These are phyloP conservation scores for Brachyistius frenatus DNA, from an alignment of 2,113 vertebrate species.

Conservation along the genomic window DNA sequence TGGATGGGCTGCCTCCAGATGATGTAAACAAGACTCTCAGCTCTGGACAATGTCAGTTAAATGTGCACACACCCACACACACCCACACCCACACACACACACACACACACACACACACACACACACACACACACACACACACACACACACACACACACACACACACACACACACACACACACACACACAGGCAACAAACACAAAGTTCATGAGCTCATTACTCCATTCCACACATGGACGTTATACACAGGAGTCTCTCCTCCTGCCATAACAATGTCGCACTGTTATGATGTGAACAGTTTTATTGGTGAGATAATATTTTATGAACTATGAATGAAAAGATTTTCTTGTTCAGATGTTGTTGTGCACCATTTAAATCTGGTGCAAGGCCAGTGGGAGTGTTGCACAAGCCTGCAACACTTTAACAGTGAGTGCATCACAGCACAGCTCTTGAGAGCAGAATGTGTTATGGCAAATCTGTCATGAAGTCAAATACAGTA, in stretches of 20 bases:
- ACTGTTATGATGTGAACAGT: conserved; percentile 37
- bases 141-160: neutral
- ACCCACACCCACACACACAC: neutral
- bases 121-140: conserved; percentile 10
- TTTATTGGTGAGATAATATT: conserved; percentile 46
- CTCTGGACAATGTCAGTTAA: conserved; percentile 44
- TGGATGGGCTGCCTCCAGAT: conserved; percentile 51
- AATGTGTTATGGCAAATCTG: conserved; percentile 21
- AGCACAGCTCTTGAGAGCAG: conserved; percentile 20
- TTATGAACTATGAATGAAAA: conserved; percentile 33
- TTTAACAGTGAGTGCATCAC: conserved; percentile 29
- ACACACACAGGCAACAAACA: conserved; percentile 25
- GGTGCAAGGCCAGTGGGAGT: conserved; percentile 47
- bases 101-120: conserved; percentile 12
- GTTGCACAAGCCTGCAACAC: conserved; percentile 40
- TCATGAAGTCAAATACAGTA: conserved; percentile 25
- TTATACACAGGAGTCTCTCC: conserved; percentile 21
- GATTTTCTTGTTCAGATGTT: conserved; percentile 28
- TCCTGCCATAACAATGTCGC: conserved; percentile 24
- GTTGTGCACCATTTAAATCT: conserved; percentile 33
- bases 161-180: conserved; percentile 12
- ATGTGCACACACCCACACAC: neutral
- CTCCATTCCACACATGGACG: conserved; percentile 38
- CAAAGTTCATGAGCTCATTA: conserved; percentile 46
- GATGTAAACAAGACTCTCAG: conserved; percentile 53